Percentiles rank a stretch among this genome's conserved stretches.
These are phyloP conservation scores for Rhadinocentrus ornatus DNA, from an alignment of 2,797 vertebrate genomes.

Conservation along the genomic window DNA sequence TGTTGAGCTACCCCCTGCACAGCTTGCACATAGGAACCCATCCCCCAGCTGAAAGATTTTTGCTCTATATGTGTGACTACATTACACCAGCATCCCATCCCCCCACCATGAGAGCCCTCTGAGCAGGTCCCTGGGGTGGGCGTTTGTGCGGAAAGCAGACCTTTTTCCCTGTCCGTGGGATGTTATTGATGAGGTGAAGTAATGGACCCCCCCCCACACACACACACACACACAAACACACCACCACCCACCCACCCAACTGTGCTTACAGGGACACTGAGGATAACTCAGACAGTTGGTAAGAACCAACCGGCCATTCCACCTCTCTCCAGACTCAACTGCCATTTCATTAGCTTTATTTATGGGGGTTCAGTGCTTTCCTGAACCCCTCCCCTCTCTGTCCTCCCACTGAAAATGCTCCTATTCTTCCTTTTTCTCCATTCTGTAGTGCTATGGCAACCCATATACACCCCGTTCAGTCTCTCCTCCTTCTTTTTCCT, in stretches of 20 bases:
- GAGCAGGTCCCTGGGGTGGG: conserved; percentile 76
- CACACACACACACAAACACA: too few relatives aligned
- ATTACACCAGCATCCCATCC: conserved; percentile 62
- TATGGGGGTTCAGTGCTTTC: conserved; percentile 80
- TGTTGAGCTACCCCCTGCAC: conserved; percentile 45
- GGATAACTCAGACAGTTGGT: conserved; percentile 86
- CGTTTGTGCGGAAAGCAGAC: conserved; percentile 72
- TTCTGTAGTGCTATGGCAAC: conserved; percentile 71
- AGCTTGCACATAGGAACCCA: conserved; percentile 58
- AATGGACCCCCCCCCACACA: conserved; percentile 83
- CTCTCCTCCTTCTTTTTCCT: conserved; percentile 45
- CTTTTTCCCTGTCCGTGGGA: conserved; percentile 74
- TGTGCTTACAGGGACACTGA: conserved; percentile 80
- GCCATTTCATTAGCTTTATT: conserved; percentile 88
- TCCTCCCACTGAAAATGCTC: conserved; percentile 68
- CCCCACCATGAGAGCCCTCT: conserved; percentile 59
- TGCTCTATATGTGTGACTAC: conserved; percentile 68
- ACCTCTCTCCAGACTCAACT: conserved; percentile 80
- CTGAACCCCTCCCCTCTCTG: conserved; percentile 66
- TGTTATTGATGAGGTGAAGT: conserved; percentile 84
- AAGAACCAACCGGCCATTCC: conserved; percentile 80
- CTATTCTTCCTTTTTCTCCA: conserved; percentile 66
- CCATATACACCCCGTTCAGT: conserved; percentile 41
- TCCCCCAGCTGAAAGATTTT: conserved; percentile 70
- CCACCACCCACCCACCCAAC: too few relatives aligned